Evolutionary conservation across 1,140 invertebrate genomes (phyloP).

Genomic region (fruit fly (Drosophila melanogaster)): Release_6_plus_ISO1_MT NT_033779.5:9228001-9228500

Average conservation of each 20-base stretch:
- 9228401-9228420: constrained; percentile 51
- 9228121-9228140: too few relatives aligned
- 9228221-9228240: constrained; percentile 23
- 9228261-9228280: constrained; percentile 49
- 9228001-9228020: too few relatives aligned
- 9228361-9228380: constrained; percentile 6
- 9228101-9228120: too few relatives aligned
- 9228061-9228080: too few relatives aligned
- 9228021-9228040: not conserved
- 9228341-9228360: not conserved
- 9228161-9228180: constrained; percentile 16
- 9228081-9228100: too few relatives aligned
- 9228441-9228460: constrained; percentile 48
- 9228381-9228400: constrained; percentile 2
- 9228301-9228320: constrained; percentile 3
- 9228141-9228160: constrained; percentile 15
- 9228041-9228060: too few relatives aligned
- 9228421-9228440: constrained; percentile 48
- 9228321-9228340: not conserved
- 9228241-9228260: constrained; percentile 18
- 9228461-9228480: constrained; percentile 19
- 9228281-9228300: constrained; percentile 25
- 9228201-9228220: constrained; percentile 47
- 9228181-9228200: constrained; percentile 5
- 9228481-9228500: constrained; percentile 18